Base-by-base conservation (phyloP, 2,888 invertebrate species). In the Ormyrus thymus region DNA sequence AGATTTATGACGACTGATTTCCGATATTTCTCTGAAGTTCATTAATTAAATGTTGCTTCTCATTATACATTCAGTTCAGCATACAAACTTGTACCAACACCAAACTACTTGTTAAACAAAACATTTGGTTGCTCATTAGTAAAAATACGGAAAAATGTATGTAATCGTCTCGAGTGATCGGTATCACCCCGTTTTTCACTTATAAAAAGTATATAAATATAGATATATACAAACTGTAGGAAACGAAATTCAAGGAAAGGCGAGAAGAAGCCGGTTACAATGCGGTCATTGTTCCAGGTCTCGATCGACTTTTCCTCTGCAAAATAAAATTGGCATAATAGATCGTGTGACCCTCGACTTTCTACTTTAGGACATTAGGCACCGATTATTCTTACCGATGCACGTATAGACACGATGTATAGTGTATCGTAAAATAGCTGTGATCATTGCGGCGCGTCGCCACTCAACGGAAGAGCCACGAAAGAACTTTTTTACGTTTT, bases 401-500 rank as follows among this genome's bases (percentile, higher is more conserved):
- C 59, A 50, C 74, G 71, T 59, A 77, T 73, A 81, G 66, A 68
- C 77, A 80, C 77, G 59, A 69, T 76, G 59, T 73, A 78, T 80
- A 81, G 84, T 83, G 84, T 83, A 85, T 83, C 85, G 84, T 87
- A 87, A 84, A 87, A 87, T 89, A 89, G 88, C 89, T 89, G 89
- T 89, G 89, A 89, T 89, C 86, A 85, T 87, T 86, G 58, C 55
- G 76, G 65, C 48, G 55, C 55, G 29, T 56, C 4, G 55, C 64
- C 78, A 78, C 69, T 78, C 53, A 3, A 65, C 51, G 72, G 55
- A 69, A 65, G 73, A 72, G 50, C 64, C 48, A 50, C 55, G 43
- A 68, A 55, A 71, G 56, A 10, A 53, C 59, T 66, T 79, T 76
- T 73, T 71, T 76, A 70, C 58, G 13, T 56, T 70, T 80, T 29